phyloP scores from a whole-genome alignment of 2,888 invertebrate genomes.

The Drosophila koepferae region DNA sequence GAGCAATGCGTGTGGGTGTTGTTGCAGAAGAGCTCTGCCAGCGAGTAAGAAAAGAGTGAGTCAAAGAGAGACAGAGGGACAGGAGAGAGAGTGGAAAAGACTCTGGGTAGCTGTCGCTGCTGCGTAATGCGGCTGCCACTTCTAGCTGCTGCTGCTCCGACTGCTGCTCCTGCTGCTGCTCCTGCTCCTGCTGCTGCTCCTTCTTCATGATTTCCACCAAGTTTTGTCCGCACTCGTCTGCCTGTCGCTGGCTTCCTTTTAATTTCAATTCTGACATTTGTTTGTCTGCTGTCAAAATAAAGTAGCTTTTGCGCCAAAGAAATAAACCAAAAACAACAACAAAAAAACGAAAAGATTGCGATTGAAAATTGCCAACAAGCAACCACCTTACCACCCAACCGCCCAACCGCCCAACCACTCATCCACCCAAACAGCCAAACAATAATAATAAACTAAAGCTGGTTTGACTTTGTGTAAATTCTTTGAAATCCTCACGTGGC shows the following conservation, averaged over 20 bases:
- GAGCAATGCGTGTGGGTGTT: conserved; percentile 57
- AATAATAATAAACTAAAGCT: conserved; percentile 81
- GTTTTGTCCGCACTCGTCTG: conserved; percentile 64
- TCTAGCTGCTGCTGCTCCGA: conserved; percentile 22
- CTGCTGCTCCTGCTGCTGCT: conserved; percentile 4
- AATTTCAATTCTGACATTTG: conserved; percentile 83
- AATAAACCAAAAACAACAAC: conserved; percentile 64
- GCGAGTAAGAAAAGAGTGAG: not conserved
- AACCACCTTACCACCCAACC: conserved; percentile 21
- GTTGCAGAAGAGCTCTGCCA: conserved; percentile 1
- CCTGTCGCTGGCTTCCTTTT: conserved; percentile 73
- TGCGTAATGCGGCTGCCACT: conserved; percentile 57
- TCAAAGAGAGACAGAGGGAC: not conserved
- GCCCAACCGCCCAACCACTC: conserved; percentile 11
- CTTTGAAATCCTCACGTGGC: conserved; percentile 76
- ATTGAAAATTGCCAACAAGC: conserved; percentile 70
- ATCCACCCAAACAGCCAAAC: conserved; percentile 23
- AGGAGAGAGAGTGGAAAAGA: not conserved
- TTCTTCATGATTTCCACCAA: conserved; percentile 65
- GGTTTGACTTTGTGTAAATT: conserved; percentile 78
- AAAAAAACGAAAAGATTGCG: conserved; percentile 58
- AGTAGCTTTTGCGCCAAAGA: conserved; percentile 75
- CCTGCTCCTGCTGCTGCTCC: conserved; percentile 20
- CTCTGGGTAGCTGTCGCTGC: conserved; percentile 24
- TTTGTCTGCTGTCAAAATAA: conserved; percentile 83